Evolutionary conservation across 1,140 invertebrate genomes (phyloP), one percentile per base, ranked within the genome.

Genomic region (Telenomus remus): DNA sequence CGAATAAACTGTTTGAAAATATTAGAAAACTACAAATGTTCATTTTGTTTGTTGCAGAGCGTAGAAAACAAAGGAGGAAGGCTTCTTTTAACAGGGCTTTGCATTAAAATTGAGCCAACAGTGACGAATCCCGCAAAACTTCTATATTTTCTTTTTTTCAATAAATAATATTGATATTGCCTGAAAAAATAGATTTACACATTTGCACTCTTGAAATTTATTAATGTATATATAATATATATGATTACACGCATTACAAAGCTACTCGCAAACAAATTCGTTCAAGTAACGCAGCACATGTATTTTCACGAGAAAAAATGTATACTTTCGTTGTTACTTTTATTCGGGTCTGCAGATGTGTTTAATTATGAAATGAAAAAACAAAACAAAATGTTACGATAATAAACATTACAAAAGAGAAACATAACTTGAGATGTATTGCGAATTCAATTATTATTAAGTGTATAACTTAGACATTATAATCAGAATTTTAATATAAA

Each of bases 31-130:
- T n/a, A n/a, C n/a, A n/a, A 27, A 27, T 27, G 19, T 3, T 27
- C n/a, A 54, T 55, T 54, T 66, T 73, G 78, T 60, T 66, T 78
- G 81, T 83, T 81, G 42, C 76, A 88, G 87, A 81, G 79, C 84
- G 83, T 68, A 78, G 85, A 54, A 73, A 82, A 49, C 86, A 86
- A 59, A 84, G 53, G 78, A 86, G 85, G 78, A 84, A 85, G 53
- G 61, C 81, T 65, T 82, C 82, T 60, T 83, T 83, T 56, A 87
- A 88, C 64, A 86, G 82, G 79, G 75, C 81, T 73, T 73, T 81
- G 77, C 79, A 85, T 63, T 80, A 78, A 82, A 75, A 74, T 57
- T 55, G 65, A 57, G 64, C 59, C 59, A 79, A 70, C n/a, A 61
- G 57, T 16, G 63, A 69, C 61, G 63, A 68, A 71, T 69, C 71